Evolutionary conservation across 2,888 invertebrate genomes (phyloP).

Genomic region (Cataglyphis rosenhaueri): DNA sequence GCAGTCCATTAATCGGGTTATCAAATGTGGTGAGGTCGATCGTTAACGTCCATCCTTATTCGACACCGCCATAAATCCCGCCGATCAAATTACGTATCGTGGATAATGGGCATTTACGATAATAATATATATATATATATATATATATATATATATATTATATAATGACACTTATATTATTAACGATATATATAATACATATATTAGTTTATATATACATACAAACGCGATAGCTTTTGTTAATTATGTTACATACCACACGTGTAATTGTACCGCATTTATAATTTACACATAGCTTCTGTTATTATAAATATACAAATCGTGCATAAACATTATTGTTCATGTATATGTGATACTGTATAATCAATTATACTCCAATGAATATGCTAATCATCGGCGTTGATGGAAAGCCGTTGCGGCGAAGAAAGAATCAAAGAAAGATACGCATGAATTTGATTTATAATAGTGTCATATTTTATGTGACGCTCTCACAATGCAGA

Average conservation of each 20-base stretch:
- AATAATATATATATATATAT: constrained; percentile 42
- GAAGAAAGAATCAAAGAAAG: background rate
- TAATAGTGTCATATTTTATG: background rate
- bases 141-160: constrained; percentile 26
- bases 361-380: constrained; percentile 22
- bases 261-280: constrained; percentile 22
- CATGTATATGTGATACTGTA: constrained; percentile 1
- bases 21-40: constrained; percentile 54
- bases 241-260: constrained; percentile 19
- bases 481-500: background rate
- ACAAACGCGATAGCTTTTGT: constrained; percentile 29
- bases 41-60: constrained; percentile 50
- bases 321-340: background rate
- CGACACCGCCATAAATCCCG: constrained; percentile 43
- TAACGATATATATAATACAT: constrained; percentile 13
- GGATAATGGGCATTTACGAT: constrained; percentile 47
- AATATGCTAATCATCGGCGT: constrained; percentile 34
- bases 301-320: constrained; percentile 33
- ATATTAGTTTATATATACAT: background rate
- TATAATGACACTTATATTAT: constrained; percentile 41
- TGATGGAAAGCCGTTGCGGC: background rate
- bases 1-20: constrained; percentile 57
- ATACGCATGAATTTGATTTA: constrained; percentile 24
- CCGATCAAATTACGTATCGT: constrained; percentile 50
- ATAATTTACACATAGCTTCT: constrained; percentile 4